These are phyloP conservation scores for Tillus elongatus DNA, from an alignment of 2,888 invertebrate species.

Conservation along the genomic window DNA sequence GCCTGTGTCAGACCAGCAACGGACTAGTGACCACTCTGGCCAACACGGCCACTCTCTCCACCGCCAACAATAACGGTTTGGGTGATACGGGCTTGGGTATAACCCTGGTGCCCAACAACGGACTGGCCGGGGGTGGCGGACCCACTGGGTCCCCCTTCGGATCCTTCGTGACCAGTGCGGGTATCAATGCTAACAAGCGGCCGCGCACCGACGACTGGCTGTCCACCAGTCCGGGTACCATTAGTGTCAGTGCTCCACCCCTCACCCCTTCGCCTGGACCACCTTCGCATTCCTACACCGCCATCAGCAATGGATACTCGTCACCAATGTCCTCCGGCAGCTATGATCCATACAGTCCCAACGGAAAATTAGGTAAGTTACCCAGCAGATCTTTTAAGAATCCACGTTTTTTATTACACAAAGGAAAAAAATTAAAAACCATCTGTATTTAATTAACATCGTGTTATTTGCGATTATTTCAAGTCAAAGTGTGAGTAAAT, in stretches of 20 bases:
- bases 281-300: constrained; percentile 44
- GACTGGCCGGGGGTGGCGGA: constrained; percentile 19
- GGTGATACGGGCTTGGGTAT: constrained; percentile 31
- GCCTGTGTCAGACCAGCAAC: constrained; percentile 27
- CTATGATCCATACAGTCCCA: constrained; percentile 85
- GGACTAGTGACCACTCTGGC: constrained; percentile 33
- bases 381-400: no score
- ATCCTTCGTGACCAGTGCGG: constrained; percentile 11
- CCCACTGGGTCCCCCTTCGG: constrained; percentile 12
- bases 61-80: constrained; percentile 15
- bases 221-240: constrained; percentile 50
- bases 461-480: no score
- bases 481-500: no score
- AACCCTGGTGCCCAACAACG: constrained; percentile 25
- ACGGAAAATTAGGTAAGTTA: constrained; percentile 83
- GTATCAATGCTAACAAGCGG: constrained; percentile 40
- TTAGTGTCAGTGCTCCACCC: constrained; percentile 50
- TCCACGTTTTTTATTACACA: no score
- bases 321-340: constrained; percentile 80
- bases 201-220: constrained; percentile 56
- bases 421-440: no score
- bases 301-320: constrained; percentile 68
- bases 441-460: no score
- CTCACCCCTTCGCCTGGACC: constrained; percentile 61
- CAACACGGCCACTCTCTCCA: constrained; percentile 40